These are phyloP conservation scores for Tautogolabrus adspersus DNA, from an alignment of 2,113 vertebrate genomes.

Conservation along the genomic window DNA sequence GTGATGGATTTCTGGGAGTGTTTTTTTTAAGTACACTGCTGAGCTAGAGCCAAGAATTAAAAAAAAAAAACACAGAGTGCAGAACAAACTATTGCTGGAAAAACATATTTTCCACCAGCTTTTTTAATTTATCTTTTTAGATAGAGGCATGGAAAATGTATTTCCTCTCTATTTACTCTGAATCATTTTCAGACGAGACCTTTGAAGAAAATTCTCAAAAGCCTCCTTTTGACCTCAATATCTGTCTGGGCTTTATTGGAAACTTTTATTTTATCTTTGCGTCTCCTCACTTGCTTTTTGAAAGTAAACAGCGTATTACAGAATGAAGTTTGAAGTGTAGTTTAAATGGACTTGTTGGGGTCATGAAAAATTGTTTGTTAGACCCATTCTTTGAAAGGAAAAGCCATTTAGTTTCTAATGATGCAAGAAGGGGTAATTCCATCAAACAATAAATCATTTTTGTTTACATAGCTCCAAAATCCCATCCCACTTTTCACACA, in stretches of 20 bases:
- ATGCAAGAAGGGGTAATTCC: conserved; percentile 10
- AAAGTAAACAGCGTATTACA: neutral
- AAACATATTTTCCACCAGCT: neutral
- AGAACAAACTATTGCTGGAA: conserved; percentile 2
- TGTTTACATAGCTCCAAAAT: no score
- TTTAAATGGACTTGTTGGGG: neutral
- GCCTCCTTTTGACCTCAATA: neutral
- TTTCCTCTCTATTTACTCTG: neutral
- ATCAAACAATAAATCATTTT: neutral
- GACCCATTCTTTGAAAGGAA: neutral
- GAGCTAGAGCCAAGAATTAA: conserved; percentile 33
- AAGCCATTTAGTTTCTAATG: neutral
- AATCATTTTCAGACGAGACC: neutral
- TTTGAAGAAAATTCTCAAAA: neutral
- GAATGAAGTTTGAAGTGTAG: neutral
- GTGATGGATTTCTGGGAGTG: conserved; percentile 60
- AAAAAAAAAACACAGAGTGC: neutral
- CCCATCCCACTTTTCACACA: no score
- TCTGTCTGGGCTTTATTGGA: neutral
- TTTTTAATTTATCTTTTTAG: conserved; percentile 9
- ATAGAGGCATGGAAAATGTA: neutral
- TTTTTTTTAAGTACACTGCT: conserved; percentile 40
- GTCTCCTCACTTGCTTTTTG: neutral
- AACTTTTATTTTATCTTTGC: neutral
- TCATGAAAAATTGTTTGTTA: neutral